phyloP scores from a whole-genome alignment of 2,888 invertebrate genomes.

The Lymantria monacha region DNA sequence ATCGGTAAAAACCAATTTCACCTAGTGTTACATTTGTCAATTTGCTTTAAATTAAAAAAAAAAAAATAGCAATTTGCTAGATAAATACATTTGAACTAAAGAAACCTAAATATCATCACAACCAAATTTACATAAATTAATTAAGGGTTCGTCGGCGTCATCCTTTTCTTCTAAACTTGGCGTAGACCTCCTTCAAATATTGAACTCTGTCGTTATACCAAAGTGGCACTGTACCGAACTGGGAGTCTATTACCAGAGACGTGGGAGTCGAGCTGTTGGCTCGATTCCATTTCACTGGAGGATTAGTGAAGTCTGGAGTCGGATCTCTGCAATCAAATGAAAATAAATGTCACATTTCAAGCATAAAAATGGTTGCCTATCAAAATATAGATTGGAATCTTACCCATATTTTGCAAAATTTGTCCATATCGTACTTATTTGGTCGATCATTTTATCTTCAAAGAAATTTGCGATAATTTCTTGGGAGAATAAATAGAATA shows the following conservation, averaged over 20 bases:
- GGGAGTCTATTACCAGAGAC: constrained; percentile 50
- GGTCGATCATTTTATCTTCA: constrained; percentile 55
- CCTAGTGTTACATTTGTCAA: too few species aligned
- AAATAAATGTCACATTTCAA: background rate
- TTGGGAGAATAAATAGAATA: constrained; percentile 65
- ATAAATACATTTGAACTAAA: too few species aligned
- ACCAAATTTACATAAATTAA: too few species aligned
- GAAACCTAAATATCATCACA: too few species aligned
- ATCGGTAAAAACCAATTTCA: too few species aligned
- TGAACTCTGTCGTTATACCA: constrained; percentile 49
- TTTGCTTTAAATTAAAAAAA: too few species aligned
- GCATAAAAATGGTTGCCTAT: too few species aligned
- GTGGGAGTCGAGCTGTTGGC: constrained; percentile 36
- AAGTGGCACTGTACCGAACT: constrained; percentile 46
- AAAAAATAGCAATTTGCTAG: too few species aligned
- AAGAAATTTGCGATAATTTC: constrained; percentile 37
- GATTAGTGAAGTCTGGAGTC: constrained; percentile 46
- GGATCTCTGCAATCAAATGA: constrained; percentile 52
- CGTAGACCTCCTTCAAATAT: constrained; percentile 51
- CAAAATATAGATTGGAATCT: constrained; percentile 13
- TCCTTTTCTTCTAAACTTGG: constrained; percentile 51
- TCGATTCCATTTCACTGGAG: constrained; percentile 54
- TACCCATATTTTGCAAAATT: constrained; percentile 69
- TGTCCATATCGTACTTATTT: constrained; percentile 60
- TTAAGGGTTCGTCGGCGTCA: background rate